phyloP scores from a whole-genome alignment of 1,140 invertebrate genomes.

The Archegozetes longisetosus region DNA sequence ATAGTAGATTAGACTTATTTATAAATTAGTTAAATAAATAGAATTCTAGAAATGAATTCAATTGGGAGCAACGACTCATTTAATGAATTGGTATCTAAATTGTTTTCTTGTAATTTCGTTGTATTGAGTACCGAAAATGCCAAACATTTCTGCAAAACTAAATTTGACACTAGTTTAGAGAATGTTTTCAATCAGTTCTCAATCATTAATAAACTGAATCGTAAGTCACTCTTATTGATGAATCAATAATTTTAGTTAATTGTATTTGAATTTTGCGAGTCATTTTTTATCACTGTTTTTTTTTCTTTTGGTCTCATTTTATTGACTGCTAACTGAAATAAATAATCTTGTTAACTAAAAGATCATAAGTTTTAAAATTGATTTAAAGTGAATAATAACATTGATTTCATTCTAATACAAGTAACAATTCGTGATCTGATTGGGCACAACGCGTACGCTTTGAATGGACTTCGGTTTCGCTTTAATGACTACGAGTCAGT shows the following conservation, averaged over 20 bases:
- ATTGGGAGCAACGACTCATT: too few relatives aligned
- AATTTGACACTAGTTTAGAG: background rate
- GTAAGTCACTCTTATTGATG: background rate
- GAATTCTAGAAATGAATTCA: too few relatives aligned
- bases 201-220: constrained; percentile 2
- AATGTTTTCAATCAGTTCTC: constrained; percentile 13
- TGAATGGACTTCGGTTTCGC: constrained; percentile 4
- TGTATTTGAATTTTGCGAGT: background rate
- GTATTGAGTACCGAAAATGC: constrained; percentile 3
- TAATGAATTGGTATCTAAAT: constrained; percentile 10
- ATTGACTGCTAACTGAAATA: too few relatives aligned
- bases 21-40: too few relatives aligned
- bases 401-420: too few relatives aligned
- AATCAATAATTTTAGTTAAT: background rate
- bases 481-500: constrained; percentile 4
- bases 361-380: too few relatives aligned
- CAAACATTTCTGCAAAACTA: background rate
- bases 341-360: background rate
- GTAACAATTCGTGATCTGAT: constrained; percentile 6
- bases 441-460: constrained; percentile 8
- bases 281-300: background rate
- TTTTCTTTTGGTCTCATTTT: background rate
- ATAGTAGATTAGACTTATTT: too few relatives aligned
- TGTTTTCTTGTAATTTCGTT: constrained; percentile 12
- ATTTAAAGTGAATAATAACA: too few relatives aligned